Evolutionary conservation across 2,797 vertebrate species (phyloP), one percentile per base, ranked within the genome.

Genomic region (Chelidonichthys spinosus): DNA sequence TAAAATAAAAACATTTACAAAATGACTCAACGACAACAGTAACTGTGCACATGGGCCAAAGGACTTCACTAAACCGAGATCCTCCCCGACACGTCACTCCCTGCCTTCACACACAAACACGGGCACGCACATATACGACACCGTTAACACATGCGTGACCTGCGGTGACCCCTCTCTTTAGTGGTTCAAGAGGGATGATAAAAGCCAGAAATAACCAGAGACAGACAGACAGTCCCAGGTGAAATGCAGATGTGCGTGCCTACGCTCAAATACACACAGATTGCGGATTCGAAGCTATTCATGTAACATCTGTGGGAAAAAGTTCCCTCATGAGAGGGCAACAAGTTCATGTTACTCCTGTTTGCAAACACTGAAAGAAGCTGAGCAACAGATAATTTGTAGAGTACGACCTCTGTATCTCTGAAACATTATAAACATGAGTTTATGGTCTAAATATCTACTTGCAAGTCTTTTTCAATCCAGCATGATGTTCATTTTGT

Each of bases 291-390:
- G 46, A 25, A 25, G 63, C 54, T 37, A 65, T 17, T 32, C 32
- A 44, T 7, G 15, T 10, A 36, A 50, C 6, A 32, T 64, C 47
- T 70, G 54, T 69, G 64, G 73, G 70, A 82, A 73, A 66, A 25
- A 25, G 25, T 25, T 25, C 25, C 25, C 25, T 25, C 25, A 25
- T 25, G 40, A 32, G 32, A 71, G 33, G 36, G 13, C 40, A 33
- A 35, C 2, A 35, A 18, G 36, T 50, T 58, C 5, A 39, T 39
- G 7, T 15, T 5, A 62, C 54, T 47, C 15, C 35, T 10, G 3
- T 8, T 35, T 55, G 50, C 18, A 47, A 43, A 56, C 35, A 42
- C 10, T 56, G 36, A 58, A 13, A 37, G 3, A 42, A 69, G 40
- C 40, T 53, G 25, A 11, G 50, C 8, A 11, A 18, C 6, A 14